Percentiles rank a stretch among this genome's conserved stretches.
Conservation (phyloP, 2,888 invertebrate genomes). For the Anticlea derivata region DNA sequence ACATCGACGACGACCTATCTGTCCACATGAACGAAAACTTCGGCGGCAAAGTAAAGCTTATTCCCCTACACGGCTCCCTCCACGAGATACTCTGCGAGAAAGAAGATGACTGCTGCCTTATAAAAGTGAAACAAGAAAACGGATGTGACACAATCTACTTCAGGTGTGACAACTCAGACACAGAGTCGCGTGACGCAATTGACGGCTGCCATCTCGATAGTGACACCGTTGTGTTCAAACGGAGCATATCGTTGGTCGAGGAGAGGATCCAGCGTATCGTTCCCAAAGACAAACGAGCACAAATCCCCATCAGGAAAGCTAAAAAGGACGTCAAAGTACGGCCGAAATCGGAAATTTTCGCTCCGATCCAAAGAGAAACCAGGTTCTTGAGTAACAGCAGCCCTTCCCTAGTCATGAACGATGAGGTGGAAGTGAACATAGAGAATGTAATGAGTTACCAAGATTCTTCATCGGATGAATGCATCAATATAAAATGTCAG, state of each 20-base stretch:
- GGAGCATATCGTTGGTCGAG: constrained; percentile 72
- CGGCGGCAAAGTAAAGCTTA: constrained; percentile 69
- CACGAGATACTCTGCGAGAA: constrained; percentile 78
- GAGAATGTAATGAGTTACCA: constrained; percentile 72
- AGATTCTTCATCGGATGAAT: constrained; percentile 76
- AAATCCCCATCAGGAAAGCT: constrained; percentile 36
- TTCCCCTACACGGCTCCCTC: constrained; percentile 72
- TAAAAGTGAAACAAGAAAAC: constrained; percentile 75
- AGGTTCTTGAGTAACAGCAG: constrained; percentile 66
- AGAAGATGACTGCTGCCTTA: constrained; percentile 76
- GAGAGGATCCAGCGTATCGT: constrained; percentile 68
- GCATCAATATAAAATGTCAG: constrained; percentile 55
- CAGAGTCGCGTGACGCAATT: constrained; percentile 65
- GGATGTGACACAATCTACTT: constrained; percentile 75
- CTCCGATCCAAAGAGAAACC: constrained; percentile 50
- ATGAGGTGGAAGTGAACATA: constrained; percentile 69
- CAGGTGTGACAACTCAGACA: constrained; percentile 70
- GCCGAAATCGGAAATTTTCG: constrained; percentile 59
- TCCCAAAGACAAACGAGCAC: constrained; percentile 58
- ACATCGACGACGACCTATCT: constrained; percentile 82
- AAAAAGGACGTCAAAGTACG: constrained; percentile 38
- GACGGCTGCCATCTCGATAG: constrained; percentile 47
- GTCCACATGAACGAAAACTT: constrained; percentile 76
- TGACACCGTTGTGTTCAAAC: constrained; percentile 72
- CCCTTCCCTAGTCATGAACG: constrained; percentile 56